Conservation (phyloP, 2,888 invertebrate species). For the Galeopsomyia nigrocyanea region DNA sequence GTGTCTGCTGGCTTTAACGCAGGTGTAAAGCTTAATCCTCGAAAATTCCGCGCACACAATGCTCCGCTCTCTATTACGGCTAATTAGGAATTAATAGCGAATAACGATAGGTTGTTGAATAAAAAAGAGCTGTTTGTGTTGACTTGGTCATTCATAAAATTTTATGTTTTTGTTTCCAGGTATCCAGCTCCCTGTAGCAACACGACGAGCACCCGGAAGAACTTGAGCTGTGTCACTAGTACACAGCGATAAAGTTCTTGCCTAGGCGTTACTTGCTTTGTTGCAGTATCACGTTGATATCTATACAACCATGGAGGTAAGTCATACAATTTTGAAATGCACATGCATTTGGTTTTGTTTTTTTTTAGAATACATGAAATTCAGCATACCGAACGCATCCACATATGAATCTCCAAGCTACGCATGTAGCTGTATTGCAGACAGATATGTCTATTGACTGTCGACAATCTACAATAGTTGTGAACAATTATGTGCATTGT, state of each 20-base stretch:
- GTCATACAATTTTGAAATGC: slow-evolving; percentile 16
- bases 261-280: slow-evolving; percentile 26
- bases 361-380: too few species aligned
- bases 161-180: slow-evolving; percentile 19
- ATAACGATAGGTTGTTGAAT: neutral
- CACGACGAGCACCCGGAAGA: neutral
- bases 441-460: neutral
- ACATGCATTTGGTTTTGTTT: too few species aligned
- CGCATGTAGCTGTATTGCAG: too few species aligned
- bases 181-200: slow-evolving; percentile 9
- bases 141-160: slow-evolving; percentile 1
- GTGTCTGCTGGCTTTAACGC: neutral
- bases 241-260: slow-evolving; percentile 20
- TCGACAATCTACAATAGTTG: neutral
- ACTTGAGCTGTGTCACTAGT: slow-evolving; percentile 6
- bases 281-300: slow-evolving; percentile 38
- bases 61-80: neutral
- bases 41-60: neutral
- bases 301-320: slow-evolving; percentile 46
- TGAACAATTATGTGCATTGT: neutral
- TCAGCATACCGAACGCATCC: too few species aligned
- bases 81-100: slow-evolving; percentile 7
- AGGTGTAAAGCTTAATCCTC: too few species aligned
- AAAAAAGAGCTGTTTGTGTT: too few species aligned
- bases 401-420: too few species aligned